These are phyloP conservation scores for Corythaeola cristata DNA, from an alignment of 2,113 vertebrate genomes.

Conservation along the genomic window DNA sequence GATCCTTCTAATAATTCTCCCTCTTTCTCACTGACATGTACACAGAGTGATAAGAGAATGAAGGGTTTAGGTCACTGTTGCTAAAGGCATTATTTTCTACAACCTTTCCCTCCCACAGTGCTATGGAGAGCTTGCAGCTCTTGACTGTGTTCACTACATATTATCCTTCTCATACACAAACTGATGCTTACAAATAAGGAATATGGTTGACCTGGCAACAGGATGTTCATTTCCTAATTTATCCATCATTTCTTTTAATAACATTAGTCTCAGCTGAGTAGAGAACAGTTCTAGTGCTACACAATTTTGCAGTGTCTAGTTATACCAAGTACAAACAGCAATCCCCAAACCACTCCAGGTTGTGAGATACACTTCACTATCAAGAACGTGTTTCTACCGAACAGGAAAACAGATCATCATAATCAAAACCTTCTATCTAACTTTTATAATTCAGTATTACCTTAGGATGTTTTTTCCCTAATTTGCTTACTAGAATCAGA, in stretches of 20 bases:
- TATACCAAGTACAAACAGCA: neutral
- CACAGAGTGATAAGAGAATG: neutral
- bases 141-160: neutral
- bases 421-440: neutral
- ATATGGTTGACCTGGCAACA: constrained; percentile 58
- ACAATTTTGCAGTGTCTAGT: neutral
- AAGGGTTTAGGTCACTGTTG: constrained; percentile 13
- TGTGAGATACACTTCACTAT: neutral
- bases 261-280: constrained; percentile 5
- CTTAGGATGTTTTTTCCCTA: neutral
- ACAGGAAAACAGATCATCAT: neutral
- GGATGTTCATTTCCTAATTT: constrained; percentile 35
- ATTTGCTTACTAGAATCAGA: neutral
- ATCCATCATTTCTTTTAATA: constrained; percentile 46
- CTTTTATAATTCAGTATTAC: neutral
- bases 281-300: neutral
- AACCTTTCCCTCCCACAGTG: neutral
- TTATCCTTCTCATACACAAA: neutral
- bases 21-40: neutral
- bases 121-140: neutral
- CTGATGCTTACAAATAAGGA: constrained; percentile 25
- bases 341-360: neutral
- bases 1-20: constrained; percentile 26
- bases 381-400: neutral
- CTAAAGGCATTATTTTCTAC: constrained; percentile 40